Conservation (phyloP, 1,140 invertebrate species). For the Aethina tumida region DNA sequence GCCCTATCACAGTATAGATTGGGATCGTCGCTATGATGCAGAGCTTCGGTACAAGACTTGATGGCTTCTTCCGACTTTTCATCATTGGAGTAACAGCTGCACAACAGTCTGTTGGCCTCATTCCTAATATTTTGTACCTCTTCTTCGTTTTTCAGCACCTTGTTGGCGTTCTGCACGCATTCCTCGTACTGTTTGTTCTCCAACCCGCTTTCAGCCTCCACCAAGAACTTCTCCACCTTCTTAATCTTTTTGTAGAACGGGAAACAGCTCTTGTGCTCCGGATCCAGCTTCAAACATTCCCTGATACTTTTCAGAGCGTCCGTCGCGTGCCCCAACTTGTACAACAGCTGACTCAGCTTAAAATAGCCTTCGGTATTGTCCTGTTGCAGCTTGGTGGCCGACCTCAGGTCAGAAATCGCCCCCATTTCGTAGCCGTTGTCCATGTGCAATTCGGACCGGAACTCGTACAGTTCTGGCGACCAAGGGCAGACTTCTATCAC, state of each 20-base stretch:
- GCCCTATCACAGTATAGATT: conserved; percentile 81
- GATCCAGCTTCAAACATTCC: conserved; percentile 95
- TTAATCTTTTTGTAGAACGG: conserved; percentile 96
- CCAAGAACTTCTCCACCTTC: conserved; percentile 83
- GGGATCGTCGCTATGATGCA: conserved; percentile 68
- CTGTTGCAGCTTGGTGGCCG: conserved; percentile 78
- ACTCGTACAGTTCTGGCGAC: conserved; percentile 72
- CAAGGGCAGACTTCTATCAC: conserved; percentile 86
- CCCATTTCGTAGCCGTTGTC: conserved; percentile 67
- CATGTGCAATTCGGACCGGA: conserved; percentile 78
- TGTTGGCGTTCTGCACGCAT: conserved; percentile 61
- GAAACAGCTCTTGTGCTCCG: conserved; percentile 93
- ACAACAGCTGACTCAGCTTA: conserved; percentile 74
- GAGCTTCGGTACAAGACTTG: conserved; percentile 66
- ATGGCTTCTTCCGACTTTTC: conserved; percentile 58
- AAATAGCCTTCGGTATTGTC: conserved; percentile 88
- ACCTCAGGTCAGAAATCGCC: conserved; percentile 87
- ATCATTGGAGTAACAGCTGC: conserved; percentile 61
- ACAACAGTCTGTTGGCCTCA: conserved; percentile 62
- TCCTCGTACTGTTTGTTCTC: conserved; percentile 60
- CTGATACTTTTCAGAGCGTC: conserved; percentile 88
- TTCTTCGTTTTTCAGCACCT: conserved; percentile 55
- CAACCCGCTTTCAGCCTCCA: conserved; percentile 58
- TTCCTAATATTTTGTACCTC: conserved; percentile 62
- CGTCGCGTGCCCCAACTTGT: conserved; percentile 83